Conservation (phyloP, 1,140 invertebrate genomes). For the Penaeus vannamei region DNA sequence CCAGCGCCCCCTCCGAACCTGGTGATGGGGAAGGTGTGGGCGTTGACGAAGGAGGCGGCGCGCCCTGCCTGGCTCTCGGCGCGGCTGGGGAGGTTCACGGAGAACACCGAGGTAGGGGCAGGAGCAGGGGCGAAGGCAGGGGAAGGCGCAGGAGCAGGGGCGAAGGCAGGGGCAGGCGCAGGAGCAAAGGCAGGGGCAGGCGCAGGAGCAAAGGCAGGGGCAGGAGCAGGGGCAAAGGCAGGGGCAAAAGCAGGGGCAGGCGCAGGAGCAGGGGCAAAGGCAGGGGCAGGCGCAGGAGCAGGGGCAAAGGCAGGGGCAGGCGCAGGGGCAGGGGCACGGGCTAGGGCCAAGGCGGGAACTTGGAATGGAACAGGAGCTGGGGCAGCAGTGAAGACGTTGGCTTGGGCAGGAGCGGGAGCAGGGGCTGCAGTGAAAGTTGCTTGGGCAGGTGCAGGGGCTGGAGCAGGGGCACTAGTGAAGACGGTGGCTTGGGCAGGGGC, state of each 20-base stretch:
- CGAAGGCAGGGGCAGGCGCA: neutral
- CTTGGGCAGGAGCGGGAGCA: neutral
- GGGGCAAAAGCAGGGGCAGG: neutral
- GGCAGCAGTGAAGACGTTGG: neutral
- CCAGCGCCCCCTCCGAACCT: neutral
- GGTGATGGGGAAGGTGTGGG: neutral
- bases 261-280: neutral
- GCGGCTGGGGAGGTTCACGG: neutral
- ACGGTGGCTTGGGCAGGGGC: neutral
- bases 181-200: neutral
- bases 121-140: neutral
- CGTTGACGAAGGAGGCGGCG: neutral
- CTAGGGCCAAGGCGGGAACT: neutral
- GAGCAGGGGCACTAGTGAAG: neutral
- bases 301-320: neutral
- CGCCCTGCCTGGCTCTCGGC: neutral
- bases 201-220: neutral
- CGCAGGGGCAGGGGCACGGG: neutral
- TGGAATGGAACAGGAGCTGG: neutral
- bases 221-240: neutral
- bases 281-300: neutral
- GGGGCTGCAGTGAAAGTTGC: neutral
- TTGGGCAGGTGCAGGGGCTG: neutral
- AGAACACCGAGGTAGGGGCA: neutral
- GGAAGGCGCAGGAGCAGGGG: neutral